Evolutionary conservation across 2,888 invertebrate genomes (phyloP), one percentile per base, ranked within the genome.

Genomic region (Rhamphomyia laevipes): DNA sequence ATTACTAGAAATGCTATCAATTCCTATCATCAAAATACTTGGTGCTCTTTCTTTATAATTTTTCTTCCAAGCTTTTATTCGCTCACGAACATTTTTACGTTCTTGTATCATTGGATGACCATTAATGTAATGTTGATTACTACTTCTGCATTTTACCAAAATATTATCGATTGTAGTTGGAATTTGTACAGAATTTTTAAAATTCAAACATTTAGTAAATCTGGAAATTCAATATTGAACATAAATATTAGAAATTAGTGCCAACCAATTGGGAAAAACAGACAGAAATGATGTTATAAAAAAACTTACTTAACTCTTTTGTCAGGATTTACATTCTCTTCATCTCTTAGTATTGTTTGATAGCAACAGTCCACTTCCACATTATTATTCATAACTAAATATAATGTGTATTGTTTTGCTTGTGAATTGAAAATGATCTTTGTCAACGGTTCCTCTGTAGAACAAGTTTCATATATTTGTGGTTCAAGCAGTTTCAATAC

Each of bases 1-100:
- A 46, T 84, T 69, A 51, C 86, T 67, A 0, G 88, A 88, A 57
- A 90, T 77, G 9, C 86, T 84, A 63, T 91, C 89, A 58, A 91
- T 80, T 17, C 90, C 91, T 15, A 91, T 64, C 61, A 89, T 71
- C 17, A 90, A 67, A 1, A 91, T 78, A 61, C 80, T 84, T 13
- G 81, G 64, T 47, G 69, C 71, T 37, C 62, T 57, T 31, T 49
- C n/a, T 9, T 46, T 33, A 23, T 56, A 55, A 3, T 50, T 49
- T 2, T 52, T 43, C 4, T 57, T 53, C 64, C 63, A 65, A 3
- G 63, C 53, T 55, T 61, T 46, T 35, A 69, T 56, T 59, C 74
- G 64, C 55, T 75, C 67, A 55, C 75, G 66, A 47, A 81, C 64
- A 54, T 71, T 67, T 56, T 72, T 56, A 52, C 73, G 65, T 61